Evolutionary conservation across 35 echinoderm and acorn worm species (phyloP), one percentile per base, ranked within the genome.

Genomic region (Ophioderma brevispina): DNA sequence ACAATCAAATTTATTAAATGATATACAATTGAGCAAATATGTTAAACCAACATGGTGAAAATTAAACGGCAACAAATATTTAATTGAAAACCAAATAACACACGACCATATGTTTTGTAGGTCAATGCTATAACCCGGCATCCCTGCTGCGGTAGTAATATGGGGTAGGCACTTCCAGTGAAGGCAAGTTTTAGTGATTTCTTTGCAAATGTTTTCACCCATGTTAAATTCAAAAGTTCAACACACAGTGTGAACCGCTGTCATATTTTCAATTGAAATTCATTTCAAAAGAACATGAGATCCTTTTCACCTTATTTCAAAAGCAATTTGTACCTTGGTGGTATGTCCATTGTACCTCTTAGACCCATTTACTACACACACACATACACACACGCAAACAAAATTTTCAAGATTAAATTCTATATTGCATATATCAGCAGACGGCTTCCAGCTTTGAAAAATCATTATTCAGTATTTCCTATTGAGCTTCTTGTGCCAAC

Each of bases 151-250:
- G 15, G 59, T 15, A 30, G 59, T 70, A 70, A 70, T 30, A 6
- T 70, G 59, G n/a, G 59, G 59, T 25, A 25, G 17, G 10, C 59
- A 70, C 59, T 70, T 70, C 59, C 59, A 70, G 59, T 70, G 59
- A 18, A 6, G 17, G 59, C 10, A 3, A 13, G n/a, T 2, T 13
- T 25, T 70, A 30, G 59, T 70, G 15, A 8, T 70, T 30, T 70
- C 28, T 70, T 70, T 70, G 23, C 59, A 70, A 70, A 70, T 70
- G 59, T 25, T 70, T 70, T 70, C 59, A 70, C 59, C 59, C 59
- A 70, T 70, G 59, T 70, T 70, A 18, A 13, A 70, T 13, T 25
- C 59, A 70, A 70, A 70, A 70, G 59, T 70, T 70, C 59, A 70
- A 70, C 59, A 70, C 59, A 25, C 17, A 15, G 59, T 70, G 59